Base-by-base conservation (phyloP, 2,797 vertebrate genomes). In the Silurus aristotelis region DNA sequence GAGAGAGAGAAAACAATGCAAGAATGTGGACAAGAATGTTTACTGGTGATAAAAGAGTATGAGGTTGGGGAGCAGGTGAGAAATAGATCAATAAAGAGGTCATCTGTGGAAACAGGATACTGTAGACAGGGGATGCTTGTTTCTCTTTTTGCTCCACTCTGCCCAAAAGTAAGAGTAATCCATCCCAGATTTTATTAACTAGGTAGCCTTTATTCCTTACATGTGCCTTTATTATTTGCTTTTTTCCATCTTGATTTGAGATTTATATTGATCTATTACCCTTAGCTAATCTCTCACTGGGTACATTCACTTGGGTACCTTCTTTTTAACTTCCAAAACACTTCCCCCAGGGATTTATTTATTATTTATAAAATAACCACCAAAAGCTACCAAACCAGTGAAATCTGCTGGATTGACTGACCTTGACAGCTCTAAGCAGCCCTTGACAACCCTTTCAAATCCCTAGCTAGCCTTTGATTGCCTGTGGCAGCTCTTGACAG, bases 81-180 rank as follows among this genome's bases (percentile, higher is more conserved):
- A 85, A 56, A 67, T 58, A 82, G 72, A 85, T 87, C 88, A 87
- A 89, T 89, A 89, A 85, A 85, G 77, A 82, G 84, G 81, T 81
- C 84, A 87, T 89, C 72, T 88, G 76, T 85, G 80, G 83, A 83
- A 87, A 83, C 87, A 80, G 77, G 68, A 82, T 87, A 81, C 31
- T 80, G 75, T 80, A 87, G 88, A 90, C 87, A 83, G 88, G 89
- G 88, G 88, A 15, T 83, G 63, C 87, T 87, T 80, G 61, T 70
- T 31, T 82, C 83, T 89, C 70, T 56, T 73, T 71, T 86, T 56
- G 31, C 15, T 10, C 52, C 5, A 4, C 7, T 38, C 83, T 83
- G 48, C 48, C 10, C 10, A 10, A 8, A 52, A 52, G 6, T 52
- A 52, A 52, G 10, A n/a, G n/a, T n/a, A n/a, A 1, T 52, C 48